Evolutionary conservation across 2,888 invertebrate genomes (phyloP).

Genomic region (Drosophila diplacantha): DNA sequence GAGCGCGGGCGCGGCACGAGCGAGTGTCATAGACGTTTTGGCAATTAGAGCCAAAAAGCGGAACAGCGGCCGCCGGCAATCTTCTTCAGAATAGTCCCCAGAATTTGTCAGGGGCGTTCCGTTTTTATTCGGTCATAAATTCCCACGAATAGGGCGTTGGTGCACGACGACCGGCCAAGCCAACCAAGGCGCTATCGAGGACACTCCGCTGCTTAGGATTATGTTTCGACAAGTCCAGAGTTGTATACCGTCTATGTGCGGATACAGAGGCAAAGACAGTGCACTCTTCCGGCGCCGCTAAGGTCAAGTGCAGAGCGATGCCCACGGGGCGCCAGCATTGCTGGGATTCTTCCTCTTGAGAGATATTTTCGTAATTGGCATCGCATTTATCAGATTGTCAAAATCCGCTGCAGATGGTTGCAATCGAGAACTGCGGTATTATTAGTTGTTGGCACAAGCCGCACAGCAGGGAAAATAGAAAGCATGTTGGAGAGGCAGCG

Average conservation of each 20-base stretch:
- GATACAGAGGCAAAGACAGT: constrained; percentile 19
- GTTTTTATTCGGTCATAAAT: constrained; percentile 61
- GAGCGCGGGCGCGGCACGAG: constrained; percentile 50
- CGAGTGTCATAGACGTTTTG: constrained; percentile 51
- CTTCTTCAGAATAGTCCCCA: constrained; percentile 45
- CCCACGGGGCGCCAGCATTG: constrained; percentile 51
- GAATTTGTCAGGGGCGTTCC: constrained; percentile 46
- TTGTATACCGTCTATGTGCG: background rate
- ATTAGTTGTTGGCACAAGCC: constrained; percentile 37
- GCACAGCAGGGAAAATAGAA: constrained; percentile 22
- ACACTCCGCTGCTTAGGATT: constrained; percentile 27
- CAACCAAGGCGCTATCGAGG: constrained; percentile 44
- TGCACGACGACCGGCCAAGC: constrained; percentile 21
- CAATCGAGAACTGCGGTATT: constrained; percentile 35
- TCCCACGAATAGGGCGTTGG: constrained; percentile 45
- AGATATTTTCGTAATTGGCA: constrained; percentile 48
- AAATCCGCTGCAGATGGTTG: constrained; percentile 39
- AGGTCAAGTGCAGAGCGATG: constrained; percentile 53
- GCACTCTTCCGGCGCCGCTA: constrained; percentile 29
- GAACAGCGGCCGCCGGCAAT: constrained; percentile 33
- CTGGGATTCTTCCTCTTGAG: constrained; percentile 27
- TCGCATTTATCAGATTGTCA: constrained; percentile 44
- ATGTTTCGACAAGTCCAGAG: constrained; percentile 26
- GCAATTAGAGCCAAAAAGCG: constrained; percentile 62
- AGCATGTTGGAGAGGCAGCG: constrained; percentile 14